A percentile compares a stretch with the other conserved stretches of the same genome.
phyloP scores from a whole-genome alignment of 2,797 vertebrate species.

The Danio choprae region DNA sequence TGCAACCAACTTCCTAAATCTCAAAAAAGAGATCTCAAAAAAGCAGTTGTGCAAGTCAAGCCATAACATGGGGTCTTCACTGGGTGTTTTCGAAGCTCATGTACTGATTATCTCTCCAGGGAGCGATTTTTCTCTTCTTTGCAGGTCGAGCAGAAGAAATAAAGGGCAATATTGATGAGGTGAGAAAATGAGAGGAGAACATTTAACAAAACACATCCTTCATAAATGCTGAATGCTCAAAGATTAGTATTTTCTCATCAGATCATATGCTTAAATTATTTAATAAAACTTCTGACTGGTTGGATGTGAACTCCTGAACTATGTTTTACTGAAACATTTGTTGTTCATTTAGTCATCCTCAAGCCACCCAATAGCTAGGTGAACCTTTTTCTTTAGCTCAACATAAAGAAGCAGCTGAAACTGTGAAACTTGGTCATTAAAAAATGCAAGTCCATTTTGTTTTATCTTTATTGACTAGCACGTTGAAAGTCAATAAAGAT shows the following conservation, averaged over 20 bases:
- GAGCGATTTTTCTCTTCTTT: slow-evolving; percentile 89
- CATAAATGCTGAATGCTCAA: neutral
- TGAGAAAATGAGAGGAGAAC: slow-evolving; percentile 55
- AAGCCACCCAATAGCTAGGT: too few relatives aligned
- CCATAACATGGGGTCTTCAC: neutral
- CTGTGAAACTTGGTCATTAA: too few relatives aligned
- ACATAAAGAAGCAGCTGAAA: too few relatives aligned
- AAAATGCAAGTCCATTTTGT: too few relatives aligned
- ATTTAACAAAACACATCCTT: neutral
- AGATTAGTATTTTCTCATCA: neutral
- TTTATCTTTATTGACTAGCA: too few relatives aligned
- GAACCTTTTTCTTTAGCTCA: too few relatives aligned
- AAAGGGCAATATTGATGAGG: slow-evolving; percentile 87
- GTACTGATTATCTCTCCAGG: slow-evolving; percentile 67
- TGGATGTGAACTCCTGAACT: neutral
- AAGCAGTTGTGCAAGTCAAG: neutral
- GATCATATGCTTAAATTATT: neutral
- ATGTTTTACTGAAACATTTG: neutral
- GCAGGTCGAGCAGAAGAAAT: slow-evolving; percentile 86
- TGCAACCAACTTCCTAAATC: neutral
- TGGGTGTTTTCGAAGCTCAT: slow-evolving; percentile 1
- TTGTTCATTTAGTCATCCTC: too few relatives aligned
- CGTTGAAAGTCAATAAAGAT: too few relatives aligned
- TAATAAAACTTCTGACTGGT: neutral
- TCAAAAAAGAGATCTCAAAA: neutral